phyloP scores from a whole-genome alignment of 2,113 vertebrate species.

The Daboia siamensis region DNA sequence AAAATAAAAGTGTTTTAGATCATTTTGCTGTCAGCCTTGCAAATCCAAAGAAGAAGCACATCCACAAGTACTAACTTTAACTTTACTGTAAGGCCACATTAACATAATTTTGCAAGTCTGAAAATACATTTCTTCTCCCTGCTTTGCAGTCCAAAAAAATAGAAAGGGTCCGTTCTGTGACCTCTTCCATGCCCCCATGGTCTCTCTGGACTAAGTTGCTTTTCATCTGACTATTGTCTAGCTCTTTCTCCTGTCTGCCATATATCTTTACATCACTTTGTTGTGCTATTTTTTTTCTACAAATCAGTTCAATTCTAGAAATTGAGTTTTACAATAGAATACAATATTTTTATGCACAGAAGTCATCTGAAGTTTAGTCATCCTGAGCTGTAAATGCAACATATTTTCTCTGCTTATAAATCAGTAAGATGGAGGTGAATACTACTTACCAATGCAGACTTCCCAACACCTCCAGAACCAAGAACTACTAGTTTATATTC shows the following conservation, averaged over 20 bases:
- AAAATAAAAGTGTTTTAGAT: not conserved
- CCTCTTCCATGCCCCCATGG: not conserved
- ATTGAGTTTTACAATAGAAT: not conserved
- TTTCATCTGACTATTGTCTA: not conserved
- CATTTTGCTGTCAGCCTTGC: not conserved
- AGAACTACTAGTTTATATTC: constrained; percentile 92
- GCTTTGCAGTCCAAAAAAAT: not conserved
- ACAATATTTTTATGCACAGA: not conserved
- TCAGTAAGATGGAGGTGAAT: not conserved
- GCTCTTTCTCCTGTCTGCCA: not conserved
- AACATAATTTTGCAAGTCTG: not conserved
- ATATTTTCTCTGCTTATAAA: not conserved
- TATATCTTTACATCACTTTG: not conserved
- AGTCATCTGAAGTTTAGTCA: not conserved
- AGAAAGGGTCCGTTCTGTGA: not conserved
- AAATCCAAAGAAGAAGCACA: not conserved
- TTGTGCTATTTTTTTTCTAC: not conserved
- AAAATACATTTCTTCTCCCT: not conserved
- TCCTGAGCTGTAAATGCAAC: not conserved
- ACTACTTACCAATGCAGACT: constrained; percentile 87
- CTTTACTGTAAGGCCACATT: not conserved
- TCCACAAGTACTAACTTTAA: not conserved
- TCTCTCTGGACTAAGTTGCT: not conserved
- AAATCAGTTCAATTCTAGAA: not conserved
- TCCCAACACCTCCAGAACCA: constrained; percentile 89